These are phyloP conservation scores for Neelides sp. DNA, from an alignment of 1,140 invertebrate genomes.

Conservation along the genomic window DNA sequence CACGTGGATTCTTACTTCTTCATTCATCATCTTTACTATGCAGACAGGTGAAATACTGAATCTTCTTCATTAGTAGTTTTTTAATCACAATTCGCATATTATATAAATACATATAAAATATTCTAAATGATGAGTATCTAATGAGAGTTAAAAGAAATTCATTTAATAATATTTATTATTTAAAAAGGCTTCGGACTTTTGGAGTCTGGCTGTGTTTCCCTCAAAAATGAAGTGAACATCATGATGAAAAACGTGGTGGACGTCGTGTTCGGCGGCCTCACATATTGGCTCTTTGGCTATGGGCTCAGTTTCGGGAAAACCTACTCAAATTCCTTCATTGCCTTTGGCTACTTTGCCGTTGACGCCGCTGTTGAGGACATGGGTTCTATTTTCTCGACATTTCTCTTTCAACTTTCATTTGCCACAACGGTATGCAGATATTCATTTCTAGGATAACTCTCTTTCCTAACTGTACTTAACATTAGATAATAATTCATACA, in stretches of 20 bases:
- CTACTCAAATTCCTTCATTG: slow-evolving; percentile 28
- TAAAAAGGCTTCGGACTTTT: slow-evolving; percentile 72
- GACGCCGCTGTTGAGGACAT: slow-evolving; percentile 25
- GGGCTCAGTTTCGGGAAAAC: slow-evolving; percentile 28
- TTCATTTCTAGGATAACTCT: slow-evolving; percentile 42
- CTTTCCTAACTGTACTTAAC: not conserved
- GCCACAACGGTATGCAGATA: slow-evolving; percentile 84
- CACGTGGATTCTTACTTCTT: slow-evolving; percentile 22
- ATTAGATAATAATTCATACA: not conserved
- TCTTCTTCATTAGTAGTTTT: not conserved
- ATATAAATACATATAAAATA: not conserved
- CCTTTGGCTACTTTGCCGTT: slow-evolving; percentile 29
- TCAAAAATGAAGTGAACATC: slow-evolving; percentile 92
- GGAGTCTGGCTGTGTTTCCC: slow-evolving; percentile 79
- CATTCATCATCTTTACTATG: slow-evolving; percentile 31
- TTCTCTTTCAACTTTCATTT: slow-evolving; percentile 76
- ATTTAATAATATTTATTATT: slow-evolving; percentile 17
- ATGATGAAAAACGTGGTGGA: slow-evolving; percentile 94
- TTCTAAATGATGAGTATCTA: not conserved
- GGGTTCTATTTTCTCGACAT: slow-evolving; percentile 57
- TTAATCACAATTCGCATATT: slow-evolving; percentile 12
- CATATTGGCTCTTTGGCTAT: slow-evolving; percentile 53
- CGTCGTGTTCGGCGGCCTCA: slow-evolving; percentile 78
- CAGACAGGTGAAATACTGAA: slow-evolving; percentile 21
- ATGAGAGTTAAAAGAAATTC: not conserved